Base-by-base conservation (phyloP, 1,140 invertebrate genomes). In the Drosophila orosa region DNA sequence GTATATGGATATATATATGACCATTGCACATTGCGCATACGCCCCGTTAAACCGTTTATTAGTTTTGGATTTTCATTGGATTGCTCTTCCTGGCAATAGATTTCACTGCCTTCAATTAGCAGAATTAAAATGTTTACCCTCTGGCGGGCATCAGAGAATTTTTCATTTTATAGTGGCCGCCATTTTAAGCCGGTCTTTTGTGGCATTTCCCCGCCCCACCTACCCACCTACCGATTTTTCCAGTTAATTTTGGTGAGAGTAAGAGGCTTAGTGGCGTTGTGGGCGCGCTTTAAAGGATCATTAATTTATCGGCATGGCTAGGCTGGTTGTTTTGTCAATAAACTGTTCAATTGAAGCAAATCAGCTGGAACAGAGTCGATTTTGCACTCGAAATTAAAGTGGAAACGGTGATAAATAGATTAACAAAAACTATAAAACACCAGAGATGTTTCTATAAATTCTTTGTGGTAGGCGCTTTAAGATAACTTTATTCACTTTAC, bases 11-110 rank as follows among this genome's bases (percentile, higher is more conserved):
- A n/a, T 48, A 25, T 9, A 48, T 47, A 12, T 17, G 3, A 5
- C 2, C 15, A 22, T 3, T 25, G 31, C 19, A 59, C 7, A 60
- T 44, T 50, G 40, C 73, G 73, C 19, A 77, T 77, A 67, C 74
- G 74, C 73, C 42, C 47, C 37, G 74, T 77, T 77, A 69, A 77
- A 67, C 62, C 73, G 40, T 67, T 67, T 76, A 76, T 76, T 76
- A 76, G 72, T 76, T 76, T 59, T 27, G 71, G 44, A 74, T 74
- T 63, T 71, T 35, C 42, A 65, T 74, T 74, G 56, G 71, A 65
- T 63, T 75, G 42, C 8, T 10, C 4, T 37, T 7, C 3, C 37
- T 12, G 22, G 33, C 39, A 24, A 74, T 48, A 62, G 48, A 63
- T 65, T 73, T 44, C 56, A 31, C 25, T 39, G 54, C 54, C 54